These are phyloP conservation scores for Phoxinus dragarum DNA, from an alignment of 2,797 vertebrate genomes.

Conservation along the genomic window DNA sequence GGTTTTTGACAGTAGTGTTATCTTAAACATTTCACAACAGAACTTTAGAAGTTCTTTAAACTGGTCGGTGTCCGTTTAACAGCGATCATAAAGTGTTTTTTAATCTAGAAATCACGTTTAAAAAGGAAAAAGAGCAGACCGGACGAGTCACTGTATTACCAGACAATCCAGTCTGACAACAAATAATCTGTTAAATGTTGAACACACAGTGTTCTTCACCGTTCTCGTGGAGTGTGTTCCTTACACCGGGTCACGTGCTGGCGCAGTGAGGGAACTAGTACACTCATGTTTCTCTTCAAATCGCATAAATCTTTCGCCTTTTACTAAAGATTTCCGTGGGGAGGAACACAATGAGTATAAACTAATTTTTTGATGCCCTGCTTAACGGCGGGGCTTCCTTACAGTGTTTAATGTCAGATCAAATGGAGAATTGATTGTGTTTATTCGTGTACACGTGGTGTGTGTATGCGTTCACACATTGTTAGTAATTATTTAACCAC, in stretches of 20 bases:
- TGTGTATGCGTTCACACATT: no score
- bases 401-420: no score
- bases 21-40: neutral
- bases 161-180: no score
- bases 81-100: neutral
- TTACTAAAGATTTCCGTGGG: slow-evolving; percentile 22
- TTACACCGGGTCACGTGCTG: no score
- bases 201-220: neutral
- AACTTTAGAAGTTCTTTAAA: no score
- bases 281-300: slow-evolving; percentile 4
- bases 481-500: no score
- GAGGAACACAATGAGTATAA: slow-evolving; percentile 13
- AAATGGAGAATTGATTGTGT: no score
- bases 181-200: neutral
- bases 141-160: neutral
- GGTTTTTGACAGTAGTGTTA: no score
- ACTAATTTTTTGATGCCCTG: neutral
- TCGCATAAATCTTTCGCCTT: neutral
- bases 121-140: neutral
- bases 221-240: neutral
- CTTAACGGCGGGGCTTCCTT: accelerated
- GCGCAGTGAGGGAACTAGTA: neutral
- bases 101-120: neutral
- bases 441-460: no score
- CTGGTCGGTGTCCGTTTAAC: neutral